Evolutionary conservation across 2,113 vertebrate genomes (phyloP).

Genomic region (Mesitornis unicolor): DNA sequence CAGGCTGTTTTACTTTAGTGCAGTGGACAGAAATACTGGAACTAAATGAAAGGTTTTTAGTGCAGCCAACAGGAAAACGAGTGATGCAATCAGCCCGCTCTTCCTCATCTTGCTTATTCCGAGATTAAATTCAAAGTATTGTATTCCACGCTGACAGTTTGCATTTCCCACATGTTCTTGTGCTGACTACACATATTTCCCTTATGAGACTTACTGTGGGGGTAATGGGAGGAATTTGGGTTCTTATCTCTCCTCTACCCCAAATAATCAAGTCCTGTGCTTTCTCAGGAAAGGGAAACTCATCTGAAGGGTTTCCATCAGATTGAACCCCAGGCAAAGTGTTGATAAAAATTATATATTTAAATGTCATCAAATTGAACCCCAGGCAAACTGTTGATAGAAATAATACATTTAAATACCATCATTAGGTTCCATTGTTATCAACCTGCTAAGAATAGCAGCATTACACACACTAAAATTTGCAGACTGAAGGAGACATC

Average conservation of each 20-base stretch:
- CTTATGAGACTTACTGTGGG: neutral
- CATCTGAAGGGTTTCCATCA: neutral
- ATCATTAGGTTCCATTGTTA: neutral
- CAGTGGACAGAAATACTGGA: neutral
- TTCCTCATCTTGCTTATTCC: neutral
- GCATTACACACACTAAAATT: neutral
- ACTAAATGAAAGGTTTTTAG: neutral
- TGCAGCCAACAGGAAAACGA: constrained; percentile 1
- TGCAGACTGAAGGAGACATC: neutral
- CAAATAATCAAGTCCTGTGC: neutral
- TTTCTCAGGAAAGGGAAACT: neutral
- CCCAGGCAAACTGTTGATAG: neutral
- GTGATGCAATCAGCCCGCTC: neutral
- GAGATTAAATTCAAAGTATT: neutral
- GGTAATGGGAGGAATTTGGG: neutral
- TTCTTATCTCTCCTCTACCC: neutral
- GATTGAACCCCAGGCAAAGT: neutral
- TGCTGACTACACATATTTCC: neutral
- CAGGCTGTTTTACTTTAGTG: neutral
- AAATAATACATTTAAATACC: neutral
- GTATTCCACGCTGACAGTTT: neutral
- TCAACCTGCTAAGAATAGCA: neutral
- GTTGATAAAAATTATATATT: neutral
- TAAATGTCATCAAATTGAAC: neutral
- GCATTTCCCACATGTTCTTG: neutral